Evolutionary conservation across 2,797 vertebrate species (phyloP), one percentile per base, ranked within the genome.

Genomic region (Tapera naevia): DNA sequence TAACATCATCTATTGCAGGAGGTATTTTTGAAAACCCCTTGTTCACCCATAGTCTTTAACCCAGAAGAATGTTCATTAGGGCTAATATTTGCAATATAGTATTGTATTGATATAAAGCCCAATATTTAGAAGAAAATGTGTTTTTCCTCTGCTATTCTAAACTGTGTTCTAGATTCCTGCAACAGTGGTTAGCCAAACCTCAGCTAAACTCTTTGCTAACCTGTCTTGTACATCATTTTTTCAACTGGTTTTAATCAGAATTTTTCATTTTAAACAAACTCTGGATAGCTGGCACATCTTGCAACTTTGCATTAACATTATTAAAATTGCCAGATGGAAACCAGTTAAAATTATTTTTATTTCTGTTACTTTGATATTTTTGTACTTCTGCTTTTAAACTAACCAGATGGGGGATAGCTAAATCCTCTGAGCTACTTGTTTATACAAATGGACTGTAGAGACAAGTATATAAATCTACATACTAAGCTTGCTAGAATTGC

Each of bases 281-380:
- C 51, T 62, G 54, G 46, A 41, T 88, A 86, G 53, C 25, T 65
- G 51, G 39, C 60, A 86, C 13, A 1, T 62, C 86, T 48, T 73
- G 62, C 61, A 90, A 58, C 46, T 89, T 92, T 30, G 7, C 50
- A 45, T 91, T 93, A 70, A 80, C 76, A 60, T 86, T 93, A 94
- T 84, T 88, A 93, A 94, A 88, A 93, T 50, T 90, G 70, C 83
- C 95, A 96, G 91, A 93, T 90, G 88, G 93, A 94, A 89, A 79
- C 35, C 17, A 53, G 76, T 86, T 90, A 37, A 83, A 88, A 66
- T 66, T 0, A 84, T 86, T 88, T 94, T 94, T 79, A 48, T 81
- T 93, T 70, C 74, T 85, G 48, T 64, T 94, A 17, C 39, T 91
- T 73, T 48, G 51, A 48, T 94, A 81, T 94, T 93, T 90, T 90